Percentiles rank a stretch among this genome's conserved stretches.
Conservation (phyloP, 1,140 invertebrate genomes). For the Ganaspis sp. region DNA sequence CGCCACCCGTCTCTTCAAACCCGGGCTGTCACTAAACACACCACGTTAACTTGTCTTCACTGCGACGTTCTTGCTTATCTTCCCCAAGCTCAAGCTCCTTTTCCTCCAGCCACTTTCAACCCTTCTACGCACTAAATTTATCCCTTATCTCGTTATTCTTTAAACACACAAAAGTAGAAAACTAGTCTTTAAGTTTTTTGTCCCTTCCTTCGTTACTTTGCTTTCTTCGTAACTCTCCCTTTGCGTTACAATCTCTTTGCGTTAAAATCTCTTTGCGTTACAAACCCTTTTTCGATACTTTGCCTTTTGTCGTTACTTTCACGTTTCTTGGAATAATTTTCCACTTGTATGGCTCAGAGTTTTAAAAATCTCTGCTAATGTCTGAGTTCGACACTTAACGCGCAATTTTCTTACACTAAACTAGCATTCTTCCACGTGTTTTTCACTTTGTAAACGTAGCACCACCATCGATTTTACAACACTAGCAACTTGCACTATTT, state of each 20-base stretch:
- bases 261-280: too few species aligned
- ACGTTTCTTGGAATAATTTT: too few species aligned
- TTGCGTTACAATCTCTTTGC: too few species aligned
- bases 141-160: not conserved
- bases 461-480: not conserved
- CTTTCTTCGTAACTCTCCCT: slow-evolving; percentile 17
- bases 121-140: slow-evolving; percentile 19
- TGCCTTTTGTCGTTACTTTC: slow-evolving; percentile 16
- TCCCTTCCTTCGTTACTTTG: not conserved
- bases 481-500: slow-evolving; percentile 1
- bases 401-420: too few species aligned
- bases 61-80: not conserved
- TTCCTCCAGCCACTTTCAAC: not conserved
- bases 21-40: slow-evolving; percentile 53
- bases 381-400: too few species aligned
- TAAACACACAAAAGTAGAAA: too few species aligned
- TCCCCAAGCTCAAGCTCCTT: not conserved
- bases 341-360: too few species aligned
- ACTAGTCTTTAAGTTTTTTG: slow-evolving; percentile 20
- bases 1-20: slow-evolving; percentile 69
- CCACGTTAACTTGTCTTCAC: slow-evolving; percentile 31
- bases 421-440: not conserved
- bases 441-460: not conserved
- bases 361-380: too few species aligned
- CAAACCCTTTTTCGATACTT: not conserved